Evolutionary conservation across 2,113 vertebrate genomes (phyloP).

Genomic region (Brienomyrus longianalis): DNA sequence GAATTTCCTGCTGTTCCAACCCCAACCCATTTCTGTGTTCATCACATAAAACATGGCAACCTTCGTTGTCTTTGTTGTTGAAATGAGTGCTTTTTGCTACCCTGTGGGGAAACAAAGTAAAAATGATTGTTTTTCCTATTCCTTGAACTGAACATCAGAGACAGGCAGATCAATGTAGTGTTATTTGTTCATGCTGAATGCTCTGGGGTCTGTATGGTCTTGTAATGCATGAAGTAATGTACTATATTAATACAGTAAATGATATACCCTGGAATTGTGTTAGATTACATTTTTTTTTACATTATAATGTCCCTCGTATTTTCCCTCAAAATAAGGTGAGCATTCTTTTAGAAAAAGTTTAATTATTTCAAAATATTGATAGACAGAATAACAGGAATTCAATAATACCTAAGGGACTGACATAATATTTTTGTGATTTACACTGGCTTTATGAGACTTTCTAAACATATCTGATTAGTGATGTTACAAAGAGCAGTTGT

Average conservation of each 20-base stretch:
- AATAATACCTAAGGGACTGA: neutral
- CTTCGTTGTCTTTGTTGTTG: conserved; percentile 20
- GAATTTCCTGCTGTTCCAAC: conserved; percentile 16
- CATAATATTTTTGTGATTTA: neutral
- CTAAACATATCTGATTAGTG: neutral
- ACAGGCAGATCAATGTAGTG: conserved; percentile 16
- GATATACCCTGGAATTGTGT: neutral
- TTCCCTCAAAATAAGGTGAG: neutral
- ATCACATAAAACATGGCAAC: conserved; percentile 22
- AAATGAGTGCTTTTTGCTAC: conserved; percentile 18
- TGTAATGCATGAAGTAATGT: neutral
- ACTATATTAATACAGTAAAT: conserved; percentile 2
- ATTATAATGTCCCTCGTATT: neutral
- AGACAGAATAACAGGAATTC: neutral
- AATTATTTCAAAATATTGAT: neutral
- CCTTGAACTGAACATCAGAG: conserved; percentile 22
- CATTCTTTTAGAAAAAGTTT: neutral
- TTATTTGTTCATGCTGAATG: conserved; percentile 18
- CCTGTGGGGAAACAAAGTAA: conserved; percentile 22
- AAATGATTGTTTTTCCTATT: conserved; percentile 24
- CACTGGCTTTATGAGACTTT: neutral
- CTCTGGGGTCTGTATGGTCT: neutral
- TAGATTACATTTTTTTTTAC: conserved; percentile 2
- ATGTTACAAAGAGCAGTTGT: neutral
- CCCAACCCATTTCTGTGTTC: conserved; percentile 17